Evolutionary conservation across 2,113 vertebrate species (phyloP).

Genomic region (Mirounga angustirostris): DNA sequence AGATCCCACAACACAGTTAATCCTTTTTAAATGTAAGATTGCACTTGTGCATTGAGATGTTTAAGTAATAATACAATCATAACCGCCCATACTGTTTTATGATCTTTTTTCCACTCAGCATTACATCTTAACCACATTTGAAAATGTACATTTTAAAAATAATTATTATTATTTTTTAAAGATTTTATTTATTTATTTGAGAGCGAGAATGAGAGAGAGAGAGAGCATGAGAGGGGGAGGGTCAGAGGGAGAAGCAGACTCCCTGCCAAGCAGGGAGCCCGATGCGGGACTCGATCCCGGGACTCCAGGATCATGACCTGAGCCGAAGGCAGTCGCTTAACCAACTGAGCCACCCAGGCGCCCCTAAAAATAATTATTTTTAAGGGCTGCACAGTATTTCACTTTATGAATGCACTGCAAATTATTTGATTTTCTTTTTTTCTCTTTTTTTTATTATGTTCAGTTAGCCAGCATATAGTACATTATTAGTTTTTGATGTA

Average conservation of each 20-base stretch:
- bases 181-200: no score
- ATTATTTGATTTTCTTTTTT: not conserved
- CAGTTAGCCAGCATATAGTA: no score
- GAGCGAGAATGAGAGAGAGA: no score
- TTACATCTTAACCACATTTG: not conserved
- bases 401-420: not conserved
- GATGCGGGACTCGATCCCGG: no score
- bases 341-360: no score
- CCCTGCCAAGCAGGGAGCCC: no score
- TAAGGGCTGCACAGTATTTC: not conserved
- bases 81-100: not conserved
- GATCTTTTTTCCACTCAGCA: not conserved
- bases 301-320: no score
- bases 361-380: not conserved
- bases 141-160: not conserved
- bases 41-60: not conserved
- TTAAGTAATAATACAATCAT: not conserved
- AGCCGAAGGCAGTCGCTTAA: no score
- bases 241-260: no score
- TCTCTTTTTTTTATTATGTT: no score
- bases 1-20: not conserved
- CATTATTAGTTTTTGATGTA: no score
- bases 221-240: no score
- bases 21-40: slow-evolving; percentile 5
- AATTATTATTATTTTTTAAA: not conserved